Base-by-base conservation (phyloP, 2,797 vertebrate species). In the Falco concolor region DNA sequence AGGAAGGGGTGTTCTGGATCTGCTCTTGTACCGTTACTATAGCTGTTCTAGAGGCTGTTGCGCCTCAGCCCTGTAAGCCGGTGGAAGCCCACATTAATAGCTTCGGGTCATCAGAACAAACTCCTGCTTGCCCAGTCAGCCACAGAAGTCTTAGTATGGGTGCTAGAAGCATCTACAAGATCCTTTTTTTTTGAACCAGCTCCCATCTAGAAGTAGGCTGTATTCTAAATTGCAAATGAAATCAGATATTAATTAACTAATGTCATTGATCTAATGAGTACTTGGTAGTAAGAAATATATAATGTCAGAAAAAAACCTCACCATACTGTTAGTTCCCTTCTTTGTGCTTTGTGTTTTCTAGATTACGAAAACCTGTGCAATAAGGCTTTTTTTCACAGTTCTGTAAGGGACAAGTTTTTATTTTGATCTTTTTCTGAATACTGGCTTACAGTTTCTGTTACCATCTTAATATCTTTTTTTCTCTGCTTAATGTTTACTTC, bases 1-100 rank as follows among this genome's bases (percentile, higher is more conserved):
- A 30, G 0, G 45, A 38, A 75, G 10, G 8, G 5, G 72, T 64
- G 11, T 2, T 1, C 10, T 61, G 47, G 6, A 69, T 83, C 10
- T 56, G 30, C 24, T 64, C 9, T 27, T 69, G 4, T 40, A 20
- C 16, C n/a, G 22, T 74, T 78, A 49, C 42, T 45, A 28, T 13
- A 32, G 18, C 30, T 9, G 7, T 36, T 32, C n/a, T 68, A 17
- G 22, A 25, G 25, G 18, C 22, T 63, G 2, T 22, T 64, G 52
- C 89, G 28, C 8, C 38, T 80, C 44, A 63, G 16, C 9, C 5
- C 20, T 77, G 32, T 56, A 70, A 80, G 47, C 21, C 13, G 12
- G 34, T 63, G 68, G 30, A 85, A 59, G 14, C 24, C 17, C 21
- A 50, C 9, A 6, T 42, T 70, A 74, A 56, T 27, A 64, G 21